phyloP scores from a whole-genome alignment of 2,797 vertebrate genomes.

The Ataeniobius toweri region DNA sequence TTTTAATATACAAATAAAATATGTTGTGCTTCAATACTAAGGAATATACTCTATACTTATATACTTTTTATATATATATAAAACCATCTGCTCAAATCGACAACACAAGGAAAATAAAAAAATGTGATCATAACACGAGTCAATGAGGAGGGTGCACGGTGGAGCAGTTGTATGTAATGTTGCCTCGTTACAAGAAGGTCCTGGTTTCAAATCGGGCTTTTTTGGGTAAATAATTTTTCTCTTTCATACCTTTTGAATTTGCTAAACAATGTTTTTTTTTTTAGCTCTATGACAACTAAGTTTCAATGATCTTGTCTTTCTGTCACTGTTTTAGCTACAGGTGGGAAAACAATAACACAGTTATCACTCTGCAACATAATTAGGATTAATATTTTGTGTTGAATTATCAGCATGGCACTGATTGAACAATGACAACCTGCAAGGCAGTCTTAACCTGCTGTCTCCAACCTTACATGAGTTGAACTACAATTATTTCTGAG shows the following conservation, averaged over 20 bases:
- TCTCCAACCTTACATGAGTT: constrained; percentile 3
- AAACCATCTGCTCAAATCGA: neutral
- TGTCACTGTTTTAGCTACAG: constrained; percentile 14
- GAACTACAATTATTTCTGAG: neutral
- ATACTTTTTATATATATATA: too few species aligned
- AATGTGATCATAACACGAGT: too few species aligned
- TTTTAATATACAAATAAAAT: neutral
- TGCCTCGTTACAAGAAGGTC: too few species aligned
- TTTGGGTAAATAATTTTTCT: constrained; percentile 41
- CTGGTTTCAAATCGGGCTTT: too few species aligned
- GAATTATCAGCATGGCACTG: constrained; percentile 18
- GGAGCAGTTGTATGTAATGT: too few species aligned
- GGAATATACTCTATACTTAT: neutral
- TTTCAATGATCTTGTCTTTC: constrained; percentile 7
- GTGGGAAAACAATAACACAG: constrained; percentile 21
- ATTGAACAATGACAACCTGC: constrained; percentile 16
- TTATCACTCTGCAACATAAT: constrained; percentile 34
- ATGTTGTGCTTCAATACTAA: neutral
- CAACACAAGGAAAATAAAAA: neutral
- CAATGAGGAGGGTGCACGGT: too few species aligned
- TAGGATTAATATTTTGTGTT: constrained; percentile 37
- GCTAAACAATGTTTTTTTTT: constrained; percentile 26
- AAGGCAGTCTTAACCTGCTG: constrained; percentile 21
- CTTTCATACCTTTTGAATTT: constrained; percentile 46
- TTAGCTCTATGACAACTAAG: constrained; percentile 10